These are phyloP conservation scores for Gyrodactylus bullatarudis DNA, from an alignment of 1,140 invertebrate genomes.

Conservation along the genomic window DNA sequence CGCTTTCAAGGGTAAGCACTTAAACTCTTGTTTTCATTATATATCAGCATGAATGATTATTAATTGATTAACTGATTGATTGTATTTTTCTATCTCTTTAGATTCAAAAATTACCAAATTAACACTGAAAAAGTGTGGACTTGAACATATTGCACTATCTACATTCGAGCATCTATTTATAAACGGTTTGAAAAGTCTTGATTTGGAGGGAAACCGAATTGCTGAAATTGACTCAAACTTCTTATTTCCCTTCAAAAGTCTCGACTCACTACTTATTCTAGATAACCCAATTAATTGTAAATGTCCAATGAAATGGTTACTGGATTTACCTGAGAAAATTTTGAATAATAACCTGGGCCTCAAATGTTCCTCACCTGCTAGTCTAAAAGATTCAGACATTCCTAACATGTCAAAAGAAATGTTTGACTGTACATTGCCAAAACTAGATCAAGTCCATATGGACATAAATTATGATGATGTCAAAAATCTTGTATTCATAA, in stretches of 20 bases:
- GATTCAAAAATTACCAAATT: not conserved
- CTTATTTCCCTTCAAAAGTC: not conserved
- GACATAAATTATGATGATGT: not conserved
- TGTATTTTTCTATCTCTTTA: not conserved
- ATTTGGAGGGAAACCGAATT: not conserved
- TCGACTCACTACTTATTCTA: not conserved
- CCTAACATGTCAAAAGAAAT: not conserved
- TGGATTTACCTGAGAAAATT: not conserved
- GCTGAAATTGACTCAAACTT: not conserved
- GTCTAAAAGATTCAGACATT: not conserved
- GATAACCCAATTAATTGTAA: not conserved
- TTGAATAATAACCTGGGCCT: not conserved
- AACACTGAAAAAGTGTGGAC: not conserved
- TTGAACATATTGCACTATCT: not conserved
- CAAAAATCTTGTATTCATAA: not conserved
- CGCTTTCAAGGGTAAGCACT: not conserved
- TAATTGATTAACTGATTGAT: not conserved
- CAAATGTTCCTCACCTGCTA: not conserved
- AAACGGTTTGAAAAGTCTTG: not conserved
- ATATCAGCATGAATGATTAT: not conserved
- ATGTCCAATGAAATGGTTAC: not conserved
- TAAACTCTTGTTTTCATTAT: not conserved
- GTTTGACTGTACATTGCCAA: not conserved
- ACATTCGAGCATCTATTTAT: not conserved
- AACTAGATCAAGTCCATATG: not conserved